Percentiles rank a stretch among this genome's conserved stretches.
Evolutionary conservation across 2,797 vertebrate genomes (phyloP).

Genomic region (Phataginus tricuspis): DNA sequence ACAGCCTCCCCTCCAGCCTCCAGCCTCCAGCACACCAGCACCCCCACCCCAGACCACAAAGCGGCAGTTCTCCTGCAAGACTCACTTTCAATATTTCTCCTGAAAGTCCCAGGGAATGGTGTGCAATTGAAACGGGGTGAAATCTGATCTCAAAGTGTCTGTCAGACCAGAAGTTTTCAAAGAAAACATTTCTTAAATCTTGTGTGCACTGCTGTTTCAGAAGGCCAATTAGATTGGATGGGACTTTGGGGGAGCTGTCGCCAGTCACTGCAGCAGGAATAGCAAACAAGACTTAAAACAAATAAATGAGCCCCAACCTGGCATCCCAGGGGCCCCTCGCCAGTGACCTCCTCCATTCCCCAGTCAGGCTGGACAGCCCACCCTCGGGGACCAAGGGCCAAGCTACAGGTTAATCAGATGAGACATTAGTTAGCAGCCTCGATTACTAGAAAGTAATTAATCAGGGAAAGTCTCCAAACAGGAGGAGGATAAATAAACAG

Average conservation of each 20-base stretch:
- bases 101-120: conserved; percentile 89
- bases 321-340: conserved; percentile 83
- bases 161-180: conserved; percentile 92
- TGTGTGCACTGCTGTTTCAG: conserved; percentile 86
- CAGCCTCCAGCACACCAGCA: conserved; percentile 87
- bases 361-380: conserved; percentile 73
- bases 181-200: conserved; percentile 94
- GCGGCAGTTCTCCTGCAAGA: conserved; percentile 86
- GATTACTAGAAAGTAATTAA: conserved; percentile 90
- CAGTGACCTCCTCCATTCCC: conserved; percentile 84
- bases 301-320: conserved; percentile 89
- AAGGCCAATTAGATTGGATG: conserved; percentile 87
- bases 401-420: conserved; percentile 88
- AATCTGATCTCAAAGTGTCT: conserved; percentile 92
- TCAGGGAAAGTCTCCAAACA: conserved; percentile 91
- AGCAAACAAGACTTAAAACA: conserved; percentile 93
- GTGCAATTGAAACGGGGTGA: conserved; percentile 92
- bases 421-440: conserved; percentile 90
- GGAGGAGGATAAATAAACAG: conserved; percentile 91
- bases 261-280: conserved; percentile 90
- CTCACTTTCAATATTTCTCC: conserved; percentile 85
- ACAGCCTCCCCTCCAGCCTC: conserved; percentile 87
- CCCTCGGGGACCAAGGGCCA: conserved; percentile 81
- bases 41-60: conserved; percentile 87
- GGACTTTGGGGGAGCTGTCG: conserved; percentile 90